These are phyloP conservation scores for Silurus aristotelis DNA, from an alignment of 2,797 vertebrate species.

Conservation along the genomic window DNA sequence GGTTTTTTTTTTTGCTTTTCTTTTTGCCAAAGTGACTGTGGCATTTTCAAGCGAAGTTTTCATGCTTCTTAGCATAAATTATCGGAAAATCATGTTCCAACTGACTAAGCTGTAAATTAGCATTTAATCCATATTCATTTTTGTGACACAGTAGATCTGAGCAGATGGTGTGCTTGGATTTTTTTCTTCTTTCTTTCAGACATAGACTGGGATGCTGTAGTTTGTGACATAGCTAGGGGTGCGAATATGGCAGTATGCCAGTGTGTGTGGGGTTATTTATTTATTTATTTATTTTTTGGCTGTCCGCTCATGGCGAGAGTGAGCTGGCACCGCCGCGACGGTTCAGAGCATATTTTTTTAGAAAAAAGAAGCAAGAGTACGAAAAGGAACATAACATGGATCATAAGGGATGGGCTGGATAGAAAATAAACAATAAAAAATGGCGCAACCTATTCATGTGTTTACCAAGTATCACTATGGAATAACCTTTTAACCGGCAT, in stretches of 20 bases:
- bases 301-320: background rate
- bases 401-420: background rate
- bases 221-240: slow-evolving; percentile 14
- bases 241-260: slow-evolving; percentile 18
- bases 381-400: background rate
- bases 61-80: slow-evolving; percentile 1
- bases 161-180: slow-evolving; percentile 35
- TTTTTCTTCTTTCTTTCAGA: background rate
- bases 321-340: slow-evolving; percentile 18
- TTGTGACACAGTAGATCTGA: background rate
- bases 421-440: background rate
- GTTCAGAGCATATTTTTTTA: background rate
- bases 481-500: slow-evolving; percentile 13
- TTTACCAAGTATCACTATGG: slow-evolving; percentile 33
- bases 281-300: background rate
- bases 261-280: background rate
- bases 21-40: background rate
- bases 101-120: slow-evolving; percentile 10
- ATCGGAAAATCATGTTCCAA: background rate
- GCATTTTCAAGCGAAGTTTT: background rate
- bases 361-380: background rate
- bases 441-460: slow-evolving; percentile 5
- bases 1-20: background rate
- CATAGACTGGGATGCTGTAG: background rate
- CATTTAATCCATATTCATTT: slow-evolving; percentile 37